These are phyloP conservation scores for Enchytraeus crypticus DNA, from an alignment of 2,888 invertebrate species.

Conservation along the genomic window DNA sequence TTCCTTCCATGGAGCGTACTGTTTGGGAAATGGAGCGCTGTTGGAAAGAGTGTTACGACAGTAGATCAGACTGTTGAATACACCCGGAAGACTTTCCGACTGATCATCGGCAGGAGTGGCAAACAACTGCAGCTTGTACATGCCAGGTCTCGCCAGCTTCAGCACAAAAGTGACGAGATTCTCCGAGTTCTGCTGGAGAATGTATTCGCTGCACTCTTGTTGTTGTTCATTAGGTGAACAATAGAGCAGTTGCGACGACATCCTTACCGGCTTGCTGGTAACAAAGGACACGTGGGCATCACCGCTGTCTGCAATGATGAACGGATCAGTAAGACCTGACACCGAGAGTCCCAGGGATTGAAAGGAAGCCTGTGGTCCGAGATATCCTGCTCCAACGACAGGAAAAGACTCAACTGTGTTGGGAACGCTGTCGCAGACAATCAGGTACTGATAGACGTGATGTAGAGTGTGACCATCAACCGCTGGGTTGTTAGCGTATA, in stretches of 20 bases:
- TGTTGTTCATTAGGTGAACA: slow-evolving; percentile 17
- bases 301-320: slow-evolving; percentile 41
- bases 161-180: slow-evolving; percentile 33
- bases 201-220: slow-evolving; percentile 41
- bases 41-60: slow-evolving; percentile 32
- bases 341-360: slow-evolving; percentile 40
- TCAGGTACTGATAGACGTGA: slow-evolving; percentile 45
- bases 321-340: slow-evolving; percentile 41
- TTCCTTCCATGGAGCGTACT: slow-evolving; percentile 50
- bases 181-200: slow-evolving; percentile 41
- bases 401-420: slow-evolving; percentile 36
- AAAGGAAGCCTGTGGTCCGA: slow-evolving; percentile 46
- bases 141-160: slow-evolving; percentile 38
- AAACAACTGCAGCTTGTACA: slow-evolving; percentile 46
- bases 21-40: slow-evolving; percentile 44
- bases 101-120: slow-evolving; percentile 40
- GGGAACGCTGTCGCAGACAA: slow-evolving; percentile 31
- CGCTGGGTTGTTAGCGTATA: slow-evolving; percentile 46
- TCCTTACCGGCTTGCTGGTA: slow-evolving; percentile 37
- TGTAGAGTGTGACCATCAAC: slow-evolving; percentile 44
- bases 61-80: slow-evolving; percentile 48
- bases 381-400: slow-evolving; percentile 43
- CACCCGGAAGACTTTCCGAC: slow-evolving; percentile 45
- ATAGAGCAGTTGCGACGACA: slow-evolving; percentile 45
- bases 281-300: slow-evolving; percentile 30